These are phyloP conservation scores for Heliocidaris tuberculata DNA, from an alignment of 35 echinoderm and acorn worm genomes.

Conservation along the genomic window DNA sequence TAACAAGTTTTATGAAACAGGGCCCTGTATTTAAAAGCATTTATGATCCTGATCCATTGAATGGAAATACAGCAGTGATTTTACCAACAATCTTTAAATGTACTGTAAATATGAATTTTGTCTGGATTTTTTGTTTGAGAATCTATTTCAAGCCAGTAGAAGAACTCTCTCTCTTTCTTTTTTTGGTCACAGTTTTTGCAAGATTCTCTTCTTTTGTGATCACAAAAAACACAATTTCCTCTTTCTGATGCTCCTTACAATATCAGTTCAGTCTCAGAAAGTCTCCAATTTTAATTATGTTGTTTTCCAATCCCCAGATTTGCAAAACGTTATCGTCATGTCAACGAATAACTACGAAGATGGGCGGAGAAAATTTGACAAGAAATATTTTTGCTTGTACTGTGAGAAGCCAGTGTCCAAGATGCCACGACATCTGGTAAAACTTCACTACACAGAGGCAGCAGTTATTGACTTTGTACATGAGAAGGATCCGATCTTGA, in stretches of 20 bases:
- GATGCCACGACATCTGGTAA: conserved; percentile 26
- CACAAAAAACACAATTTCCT: not conserved
- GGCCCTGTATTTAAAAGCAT: no score
- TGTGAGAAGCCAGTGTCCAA: conserved; percentile 43
- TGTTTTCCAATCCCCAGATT: not conserved
- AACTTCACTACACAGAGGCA: conserved; percentile 32
- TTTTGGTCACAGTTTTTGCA: not conserved
- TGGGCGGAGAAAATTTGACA: conserved; percentile 34
- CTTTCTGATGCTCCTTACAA: not conserved
- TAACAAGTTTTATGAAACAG: no score
- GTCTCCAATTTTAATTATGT: not conserved
- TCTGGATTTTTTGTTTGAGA: no score
- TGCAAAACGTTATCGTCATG: conserved; percentile 30
- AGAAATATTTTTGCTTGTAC: conserved; percentile 46
- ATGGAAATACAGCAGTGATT: no score
- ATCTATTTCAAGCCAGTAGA: no score
- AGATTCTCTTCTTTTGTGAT: not conserved
- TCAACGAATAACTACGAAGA: conserved; percentile 38
- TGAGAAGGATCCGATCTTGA: not conserved
- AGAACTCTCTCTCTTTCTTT: not conserved
- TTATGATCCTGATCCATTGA: no score
- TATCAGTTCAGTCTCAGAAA: not conserved
- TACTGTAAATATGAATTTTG: no score
- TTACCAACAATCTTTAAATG: no score
- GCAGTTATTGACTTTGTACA: conserved; percentile 34